Evolutionary conservation across 1,140 invertebrate genomes (phyloP), one percentile per base, ranked within the genome.

Genomic region (Macrocentrus cingulum): DNA sequence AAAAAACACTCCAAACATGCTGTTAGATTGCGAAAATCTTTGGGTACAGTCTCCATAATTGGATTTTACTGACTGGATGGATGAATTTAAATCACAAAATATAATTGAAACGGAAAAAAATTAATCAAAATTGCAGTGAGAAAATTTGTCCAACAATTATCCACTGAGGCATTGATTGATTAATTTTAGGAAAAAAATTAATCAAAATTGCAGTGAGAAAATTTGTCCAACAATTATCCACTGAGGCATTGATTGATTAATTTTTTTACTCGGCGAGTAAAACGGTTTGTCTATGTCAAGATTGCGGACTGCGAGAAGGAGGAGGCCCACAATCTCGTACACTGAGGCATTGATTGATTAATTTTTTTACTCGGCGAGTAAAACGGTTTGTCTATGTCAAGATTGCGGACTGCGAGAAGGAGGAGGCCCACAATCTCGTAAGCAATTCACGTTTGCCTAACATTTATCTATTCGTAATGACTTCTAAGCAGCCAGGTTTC

Each of bases 301-400:
- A 90, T 91, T 88, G 87, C 88, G 63, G 90, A 92, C 75, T 85
- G 84, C 75, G 90, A 92, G 79, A 91, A 88, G 79, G 89, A 91
- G 81, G 91, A 92, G 80, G 87, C 89, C 60, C 82, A 87, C 70
- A 91, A 91, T 84, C 83, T 92, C 83, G 91, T 92, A 85, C n/a
- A n/a, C n/a, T n/a, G n/a, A n/a, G n/a, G n/a, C n/a, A n/a, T n/a
- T n/a, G n/a, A n/a, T n/a, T n/a, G n/a, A n/a, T n/a, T n/a, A n/a
- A n/a, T n/a, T n/a, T n/a, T n/a, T n/a, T 50, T 29, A 8, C 13
- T 18, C 23, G 9, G 13, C 18, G 1, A n/a, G 15, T 34, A 52
- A 37, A 3, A 52, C 7, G 1, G 19, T 6, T 22, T n/a, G 19
- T 25, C 42, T 23, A 39, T 44, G 63, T n/a, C n/a, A 83, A 83